A percentile compares a stretch with the other conserved stretches of the same genome.
Evolutionary conservation across 2,888 invertebrate genomes (phyloP).

Genomic region (Morpho achilles): DNA sequence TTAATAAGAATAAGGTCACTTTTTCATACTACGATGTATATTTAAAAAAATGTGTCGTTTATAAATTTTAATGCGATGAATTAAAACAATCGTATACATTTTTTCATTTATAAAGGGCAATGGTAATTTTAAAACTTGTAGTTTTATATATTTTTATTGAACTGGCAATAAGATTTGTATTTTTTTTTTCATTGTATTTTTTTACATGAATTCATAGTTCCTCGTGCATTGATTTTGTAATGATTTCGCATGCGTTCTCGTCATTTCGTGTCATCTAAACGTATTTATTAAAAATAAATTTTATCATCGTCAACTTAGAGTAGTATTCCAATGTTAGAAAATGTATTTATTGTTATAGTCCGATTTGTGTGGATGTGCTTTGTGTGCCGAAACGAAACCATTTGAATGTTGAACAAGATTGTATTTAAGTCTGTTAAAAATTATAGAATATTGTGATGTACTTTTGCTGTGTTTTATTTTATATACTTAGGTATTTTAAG

Average conservation of each 20-base stretch:
- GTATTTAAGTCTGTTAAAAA: slow-evolving; percentile 76
- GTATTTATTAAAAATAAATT: slow-evolving; percentile 30
- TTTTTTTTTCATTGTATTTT: slow-evolving; percentile 17
- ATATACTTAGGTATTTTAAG: too few species aligned
- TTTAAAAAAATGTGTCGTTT: not conserved
- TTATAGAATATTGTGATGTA: slow-evolving; percentile 59
- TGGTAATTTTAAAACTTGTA: slow-evolving; percentile 24
- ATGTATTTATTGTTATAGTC: slow-evolving; percentile 69
- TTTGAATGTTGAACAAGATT: slow-evolving; percentile 64
- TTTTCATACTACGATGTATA: too few species aligned
- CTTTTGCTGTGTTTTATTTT: slow-evolving; percentile 38
- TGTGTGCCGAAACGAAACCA: slow-evolving; percentile 52
- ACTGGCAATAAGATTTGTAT: slow-evolving; percentile 15
- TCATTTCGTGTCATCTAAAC: slow-evolving; percentile 60
- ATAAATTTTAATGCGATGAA: slow-evolving; percentile 9
- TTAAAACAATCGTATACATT: slow-evolving; percentile 16
- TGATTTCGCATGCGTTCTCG: slow-evolving; percentile 54
- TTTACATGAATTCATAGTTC: slow-evolving; percentile 43
- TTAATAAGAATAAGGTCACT: too few species aligned
- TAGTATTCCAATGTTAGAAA: slow-evolving; percentile 55
- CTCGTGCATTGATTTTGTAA: slow-evolving; percentile 36
- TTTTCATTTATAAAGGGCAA: slow-evolving; percentile 27
- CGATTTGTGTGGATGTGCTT: slow-evolving; percentile 50
- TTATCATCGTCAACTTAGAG: slow-evolving; percentile 27
- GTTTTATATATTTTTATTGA: slow-evolving; percentile 19